Percentiles rank a stretch among this genome's conserved stretches.
phyloP scores from a whole-genome alignment of 2,888 invertebrate genomes.

The Tyria jacobaeae region DNA sequence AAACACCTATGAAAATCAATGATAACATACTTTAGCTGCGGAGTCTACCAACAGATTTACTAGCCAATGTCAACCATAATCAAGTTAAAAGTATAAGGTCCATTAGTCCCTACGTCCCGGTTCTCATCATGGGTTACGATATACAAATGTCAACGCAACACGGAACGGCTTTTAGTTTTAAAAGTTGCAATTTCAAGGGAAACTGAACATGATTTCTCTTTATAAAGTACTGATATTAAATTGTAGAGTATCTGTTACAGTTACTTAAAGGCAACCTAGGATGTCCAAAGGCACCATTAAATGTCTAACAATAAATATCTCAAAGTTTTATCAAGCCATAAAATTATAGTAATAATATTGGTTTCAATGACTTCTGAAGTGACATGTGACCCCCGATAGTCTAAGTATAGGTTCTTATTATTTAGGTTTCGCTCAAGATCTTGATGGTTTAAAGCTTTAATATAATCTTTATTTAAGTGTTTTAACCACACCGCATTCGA shows the following conservation, averaged over 20 bases:
- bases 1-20: too few species aligned
- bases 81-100: constrained; percentile 29
- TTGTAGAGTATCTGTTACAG: constrained; percentile 39
- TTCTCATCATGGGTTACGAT: constrained; percentile 29
- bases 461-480: neutral
- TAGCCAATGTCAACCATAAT: constrained; percentile 1
- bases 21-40: too few species aligned
- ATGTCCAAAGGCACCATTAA: neutral
- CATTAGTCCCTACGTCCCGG: constrained; percentile 29
- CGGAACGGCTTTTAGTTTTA: constrained; percentile 46
- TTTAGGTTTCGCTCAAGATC: too few species aligned
- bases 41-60: neutral
- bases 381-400: neutral
- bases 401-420: neutral
- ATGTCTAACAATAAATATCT: too few species aligned
- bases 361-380: too few species aligned
- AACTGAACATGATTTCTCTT: constrained; percentile 26
- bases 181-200: constrained; percentile 32
- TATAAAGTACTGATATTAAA: constrained; percentile 25
- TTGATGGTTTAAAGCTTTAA: neutral
- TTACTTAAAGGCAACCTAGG: neutral
- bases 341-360: too few species aligned
- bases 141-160: constrained; percentile 39
- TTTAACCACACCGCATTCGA: neutral
- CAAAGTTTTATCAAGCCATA: neutral